These are phyloP conservation scores for Thumatha senex DNA, from an alignment of 2,888 invertebrate species.

Conservation along the genomic window DNA sequence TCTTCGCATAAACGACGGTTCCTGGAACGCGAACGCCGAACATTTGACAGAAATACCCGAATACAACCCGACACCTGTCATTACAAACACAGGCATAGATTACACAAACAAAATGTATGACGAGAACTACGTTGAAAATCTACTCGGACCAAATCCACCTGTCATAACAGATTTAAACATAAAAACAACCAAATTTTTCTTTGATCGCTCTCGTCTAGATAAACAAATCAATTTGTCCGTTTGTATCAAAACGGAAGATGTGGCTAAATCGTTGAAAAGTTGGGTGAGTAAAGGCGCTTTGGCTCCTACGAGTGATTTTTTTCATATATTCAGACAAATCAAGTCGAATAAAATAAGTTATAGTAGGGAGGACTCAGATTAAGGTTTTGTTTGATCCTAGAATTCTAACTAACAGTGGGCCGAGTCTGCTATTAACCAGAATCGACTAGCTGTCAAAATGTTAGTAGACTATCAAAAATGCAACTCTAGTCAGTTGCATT, in stretches of 20 bases:
- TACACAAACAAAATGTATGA: conserved; percentile 57
- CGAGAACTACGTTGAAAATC: conserved; percentile 50
- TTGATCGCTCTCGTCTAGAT: conserved; percentile 44
- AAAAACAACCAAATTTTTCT: conserved; percentile 45
- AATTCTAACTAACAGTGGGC: no score
- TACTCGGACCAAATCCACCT: conserved; percentile 64
- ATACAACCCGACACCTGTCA: conserved; percentile 51
- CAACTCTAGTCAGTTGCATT: no score
- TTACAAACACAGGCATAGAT: conserved; percentile 59
- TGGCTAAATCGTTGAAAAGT: conserved; percentile 51
- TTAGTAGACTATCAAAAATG: no score
- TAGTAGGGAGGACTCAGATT: conserved; percentile 39
- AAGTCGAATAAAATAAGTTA: conserved; percentile 56
- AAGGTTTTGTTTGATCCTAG: background rate
- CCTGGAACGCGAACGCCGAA: conserved; percentile 44
- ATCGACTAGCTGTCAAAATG: no score
- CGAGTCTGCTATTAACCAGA: no score
- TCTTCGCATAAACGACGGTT: conserved; percentile 49
- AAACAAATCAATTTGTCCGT: conserved; percentile 54
- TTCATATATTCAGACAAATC: conserved; percentile 54
- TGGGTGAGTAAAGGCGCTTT: conserved; percentile 56
- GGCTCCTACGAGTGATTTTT: conserved; percentile 56
- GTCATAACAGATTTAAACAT: conserved; percentile 55
- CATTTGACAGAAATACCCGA: conserved; percentile 47
- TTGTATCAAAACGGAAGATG: conserved; percentile 50